Conservation (phyloP, 2,888 invertebrate species). For the Endotricha flammealis region DNA sequence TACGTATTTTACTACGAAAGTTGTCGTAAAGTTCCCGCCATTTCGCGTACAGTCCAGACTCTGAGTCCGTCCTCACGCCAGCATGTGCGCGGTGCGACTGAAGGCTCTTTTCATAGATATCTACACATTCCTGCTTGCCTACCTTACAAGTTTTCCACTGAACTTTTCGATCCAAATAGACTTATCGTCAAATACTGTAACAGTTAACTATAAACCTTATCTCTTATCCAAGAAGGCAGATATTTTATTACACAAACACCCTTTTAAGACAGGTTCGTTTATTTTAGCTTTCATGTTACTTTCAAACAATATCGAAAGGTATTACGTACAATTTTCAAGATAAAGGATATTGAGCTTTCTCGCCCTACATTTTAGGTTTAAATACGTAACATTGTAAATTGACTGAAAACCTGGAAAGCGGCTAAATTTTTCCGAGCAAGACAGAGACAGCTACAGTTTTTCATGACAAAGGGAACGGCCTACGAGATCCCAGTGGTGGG, state of each 20-base stretch:
- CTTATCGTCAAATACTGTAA: constrained; percentile 14
- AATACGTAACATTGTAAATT: constrained; percentile 24
- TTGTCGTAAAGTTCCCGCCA: constrained; percentile 67
- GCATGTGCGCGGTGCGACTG: constrained; percentile 68
- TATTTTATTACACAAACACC: not conserved
- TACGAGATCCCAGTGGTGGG: constrained; percentile 61
- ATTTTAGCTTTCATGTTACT: constrained; percentile 23
- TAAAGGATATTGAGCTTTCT: constrained; percentile 7
- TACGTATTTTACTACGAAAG: constrained; percentile 45
- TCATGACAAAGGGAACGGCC: constrained; percentile 71
- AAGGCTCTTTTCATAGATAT: constrained; percentile 54
- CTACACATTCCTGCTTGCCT: constrained; percentile 63
- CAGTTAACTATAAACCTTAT: constrained; percentile 10
- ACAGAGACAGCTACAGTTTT: constrained; percentile 68
- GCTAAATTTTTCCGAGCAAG: constrained; percentile 63
- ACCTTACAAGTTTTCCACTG: constrained; percentile 65
- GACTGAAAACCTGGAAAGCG: constrained; percentile 54
- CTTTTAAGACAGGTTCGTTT: constrained; percentile 17
- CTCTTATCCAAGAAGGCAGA: not conserved
- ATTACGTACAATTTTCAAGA: constrained; percentile 21
- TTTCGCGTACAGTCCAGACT: constrained; percentile 37
- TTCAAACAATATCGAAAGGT: constrained; percentile 27
- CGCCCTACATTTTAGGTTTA: constrained; percentile 17
- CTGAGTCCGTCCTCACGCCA: constrained; percentile 47
- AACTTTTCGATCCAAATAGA: constrained; percentile 21